Evolutionary conservation across 2,888 invertebrate genomes (phyloP), one percentile per base, ranked within the genome.

Genomic region (Harpalus rubripes): DNA sequence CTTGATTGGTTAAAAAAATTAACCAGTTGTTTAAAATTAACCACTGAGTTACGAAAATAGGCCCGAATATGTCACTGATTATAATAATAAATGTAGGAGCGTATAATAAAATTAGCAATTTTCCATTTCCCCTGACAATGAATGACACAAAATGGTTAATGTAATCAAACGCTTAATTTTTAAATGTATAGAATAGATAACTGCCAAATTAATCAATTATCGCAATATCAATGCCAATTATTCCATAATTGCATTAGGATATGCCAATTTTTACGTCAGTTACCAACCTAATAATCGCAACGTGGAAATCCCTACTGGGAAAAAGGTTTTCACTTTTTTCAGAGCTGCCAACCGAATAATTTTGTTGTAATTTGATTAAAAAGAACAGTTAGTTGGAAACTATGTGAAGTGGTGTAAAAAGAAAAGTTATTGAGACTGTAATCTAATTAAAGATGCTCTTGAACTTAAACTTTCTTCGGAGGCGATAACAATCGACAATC

Each of bases 361-460:
- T 74, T 74, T 41, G 72, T 44, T 18, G 72, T 44, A 74, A 74
- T 44, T 74, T 74, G 72, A 68, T 74, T 18, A 44, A 74, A 74
- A 18, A 18, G 72, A 44, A 16, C 44, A 44, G 72, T 74, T 74
- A 74, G 72, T 74, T 74, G 72, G 8, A 15, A 74, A 74, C 72
- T 74, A 74, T 44, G 72, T 41, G 44, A 74, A 74, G 2, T 41
- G 72, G 18, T 68, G 15, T 15, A 44, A 74, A 74, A 74, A 74
- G 72, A 74, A 44, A 74, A 74, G 44, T 74, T 74, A 74, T 74
- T 74, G 72, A 52, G 44, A 74, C 72, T 18, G 10, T 18, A 74
- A 74, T 74, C 12, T 74, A 74, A 74, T 74, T 74, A 74, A 74
- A 74, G 72, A 44, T 44, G 72, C 44, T 74, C 44, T 74, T 74